Conservation (phyloP, 2,113 vertebrate genomes). For the Hemicordylus capensis region DNA sequence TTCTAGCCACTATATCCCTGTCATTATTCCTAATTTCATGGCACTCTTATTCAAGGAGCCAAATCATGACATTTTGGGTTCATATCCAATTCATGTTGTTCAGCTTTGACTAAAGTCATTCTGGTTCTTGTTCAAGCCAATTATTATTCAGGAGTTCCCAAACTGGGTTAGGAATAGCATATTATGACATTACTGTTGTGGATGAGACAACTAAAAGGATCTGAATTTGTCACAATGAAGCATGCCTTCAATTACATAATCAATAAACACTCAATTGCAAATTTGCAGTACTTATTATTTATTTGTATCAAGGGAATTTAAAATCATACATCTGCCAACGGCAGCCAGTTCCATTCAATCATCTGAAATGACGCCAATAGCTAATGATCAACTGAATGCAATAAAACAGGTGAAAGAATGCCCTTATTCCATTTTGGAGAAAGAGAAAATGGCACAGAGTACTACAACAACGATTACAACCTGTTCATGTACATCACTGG, state of each 20-base stretch:
- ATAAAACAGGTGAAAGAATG: neutral
- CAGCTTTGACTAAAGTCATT: neutral
- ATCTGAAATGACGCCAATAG: neutral
- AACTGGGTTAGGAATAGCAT: neutral
- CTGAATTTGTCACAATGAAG: constrained; percentile 1
- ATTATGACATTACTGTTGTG: neutral
- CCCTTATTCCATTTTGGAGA: neutral
- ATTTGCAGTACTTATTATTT: constrained; percentile 10
- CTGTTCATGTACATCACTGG: neutral
- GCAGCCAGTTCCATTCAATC: neutral
- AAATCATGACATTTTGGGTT: neutral
- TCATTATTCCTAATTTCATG: neutral
- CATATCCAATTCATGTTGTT: neutral
- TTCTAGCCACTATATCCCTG: neutral
- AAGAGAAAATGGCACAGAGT: neutral
- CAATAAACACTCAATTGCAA: neutral
- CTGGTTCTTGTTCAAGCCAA: neutral
- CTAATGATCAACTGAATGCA: neutral
- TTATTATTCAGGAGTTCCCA: neutral
- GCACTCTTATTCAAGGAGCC: neutral
- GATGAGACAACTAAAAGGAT: neutral
- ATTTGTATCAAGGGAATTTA: neutral
- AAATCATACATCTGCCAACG: neutral
- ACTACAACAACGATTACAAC: neutral
- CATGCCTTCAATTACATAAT: neutral